Conservation (phyloP, 1,140 invertebrate species). For the Bombus picipes region DNA sequence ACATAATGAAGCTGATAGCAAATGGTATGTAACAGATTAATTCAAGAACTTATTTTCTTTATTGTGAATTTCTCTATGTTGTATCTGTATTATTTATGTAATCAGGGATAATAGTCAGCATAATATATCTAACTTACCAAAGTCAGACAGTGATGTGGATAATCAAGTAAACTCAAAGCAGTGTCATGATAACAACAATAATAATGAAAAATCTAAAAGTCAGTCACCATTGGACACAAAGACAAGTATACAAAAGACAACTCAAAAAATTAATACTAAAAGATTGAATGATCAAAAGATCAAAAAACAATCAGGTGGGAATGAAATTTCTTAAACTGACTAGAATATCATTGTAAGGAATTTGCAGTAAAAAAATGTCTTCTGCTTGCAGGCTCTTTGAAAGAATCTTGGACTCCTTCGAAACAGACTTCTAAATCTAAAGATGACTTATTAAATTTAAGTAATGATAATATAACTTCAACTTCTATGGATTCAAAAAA, state of each 20-base stretch:
- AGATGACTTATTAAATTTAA: constrained; percentile 13
- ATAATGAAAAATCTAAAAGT: constrained; percentile 58
- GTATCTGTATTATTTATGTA: constrained; percentile 5
- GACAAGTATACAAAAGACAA: constrained; percentile 21
- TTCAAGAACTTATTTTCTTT: background rate
- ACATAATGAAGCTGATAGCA: constrained; percentile 22
- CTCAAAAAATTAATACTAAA: constrained; percentile 20
- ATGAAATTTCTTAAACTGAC: background rate
- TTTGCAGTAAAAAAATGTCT: background rate
- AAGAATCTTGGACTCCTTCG: constrained; percentile 12
- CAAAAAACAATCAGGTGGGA: constrained; percentile 27
- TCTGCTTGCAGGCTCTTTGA: constrained; percentile 29
- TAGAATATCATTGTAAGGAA: background rate
- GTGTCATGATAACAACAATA: constrained; percentile 50
- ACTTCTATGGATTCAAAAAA: constrained; percentile 29
- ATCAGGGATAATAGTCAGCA: constrained; percentile 34
- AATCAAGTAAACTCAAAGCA: constrained; percentile 26
- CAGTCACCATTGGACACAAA: constrained; percentile 24
- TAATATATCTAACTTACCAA: constrained; percentile 17
- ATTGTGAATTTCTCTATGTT: background rate
- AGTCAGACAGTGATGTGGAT: constrained; percentile 15
- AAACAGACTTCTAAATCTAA: constrained; percentile 44
- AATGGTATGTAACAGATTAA: constrained; percentile 46
- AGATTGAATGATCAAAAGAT: constrained; percentile 10
- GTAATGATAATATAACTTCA: constrained; percentile 31